Base-by-base conservation (phyloP, 2,888 invertebrate species). In the Limnephilus lunatus region DNA sequence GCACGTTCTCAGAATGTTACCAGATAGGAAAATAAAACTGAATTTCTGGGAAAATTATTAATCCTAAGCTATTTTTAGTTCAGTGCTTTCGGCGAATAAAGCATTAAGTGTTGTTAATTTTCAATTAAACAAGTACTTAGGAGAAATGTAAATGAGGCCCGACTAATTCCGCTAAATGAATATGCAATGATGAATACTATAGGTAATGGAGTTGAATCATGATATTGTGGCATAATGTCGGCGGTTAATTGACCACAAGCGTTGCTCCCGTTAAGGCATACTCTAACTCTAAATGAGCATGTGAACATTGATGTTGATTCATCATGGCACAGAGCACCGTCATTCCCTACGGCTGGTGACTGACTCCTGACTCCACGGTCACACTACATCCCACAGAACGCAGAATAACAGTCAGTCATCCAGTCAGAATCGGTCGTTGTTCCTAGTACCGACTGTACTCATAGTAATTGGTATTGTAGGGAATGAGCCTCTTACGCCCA, bases 271-370 rank as follows among this genome's bases (percentile, higher is more conserved):
- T 90, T 80, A 80, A 80, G 25, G 68, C 68, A 68, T n/a, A 85
- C 39, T 39, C 19, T 35, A 80, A 9, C 53, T 89, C 44, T 83
- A 83, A 90, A 85, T 90, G 85, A 90, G n/a, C 90, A 90, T 90
- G 90, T 90, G 90, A 85, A 90, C 90, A 85, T 90, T 85, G 48
- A n/a, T 90, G 90, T 85, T 85, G 90, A 90, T 90, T 90, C 90
- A 85, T 81, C 83, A 32, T 53, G 90, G 83, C 90, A 85, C 90
- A 85, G 82, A 86, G 48, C 48, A 48, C 15, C 48, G 15, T 86
- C 48, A 86, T n/a, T 39, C 48, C 85, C 85, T 48, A 48, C 31
- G 44, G 85, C 85, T 48, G 85, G 44, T 48, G 25, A 19, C 85
- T 30, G 25, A n/a, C n/a, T 44, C 68, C 85, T 30, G 25, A n/a